These are phyloP conservation scores for Xyrichtys novacula DNA, from an alignment of 2,797 vertebrate genomes.

Conservation along the genomic window DNA sequence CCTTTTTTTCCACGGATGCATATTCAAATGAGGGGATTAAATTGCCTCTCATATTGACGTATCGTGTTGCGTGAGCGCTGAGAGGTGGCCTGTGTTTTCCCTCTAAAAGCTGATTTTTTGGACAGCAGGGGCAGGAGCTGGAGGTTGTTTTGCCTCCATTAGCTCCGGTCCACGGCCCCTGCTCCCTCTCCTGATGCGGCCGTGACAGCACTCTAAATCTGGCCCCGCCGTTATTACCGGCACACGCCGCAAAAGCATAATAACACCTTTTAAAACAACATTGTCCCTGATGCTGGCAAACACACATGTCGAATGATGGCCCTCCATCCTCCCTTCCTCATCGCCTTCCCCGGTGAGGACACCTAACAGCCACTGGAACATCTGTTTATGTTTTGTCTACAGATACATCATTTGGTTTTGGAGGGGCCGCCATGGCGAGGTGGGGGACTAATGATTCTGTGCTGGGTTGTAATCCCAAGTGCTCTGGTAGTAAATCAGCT, in stretches of 20 bases:
- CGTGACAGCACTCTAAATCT: constrained; percentile 77
- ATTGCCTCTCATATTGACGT: constrained; percentile 74
- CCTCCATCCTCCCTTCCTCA: constrained; percentile 4
- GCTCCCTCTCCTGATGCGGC: constrained; percentile 69
- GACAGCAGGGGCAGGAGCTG: constrained; percentile 77
- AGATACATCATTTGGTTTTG: constrained; percentile 76
- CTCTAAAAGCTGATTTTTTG: constrained; percentile 79
- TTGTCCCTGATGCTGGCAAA: constrained; percentile 52
- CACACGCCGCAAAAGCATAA: constrained; percentile 67
- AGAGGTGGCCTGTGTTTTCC: constrained; percentile 74
- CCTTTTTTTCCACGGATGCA: constrained; percentile 57
- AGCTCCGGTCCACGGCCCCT: constrained; percentile 76
- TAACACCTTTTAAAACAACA: constrained; percentile 81
- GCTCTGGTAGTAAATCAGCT: constrained; percentile 58
- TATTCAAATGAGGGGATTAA: constrained; percentile 86
- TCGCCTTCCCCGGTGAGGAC: constrained; percentile 61
- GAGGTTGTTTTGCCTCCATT: constrained; percentile 79
- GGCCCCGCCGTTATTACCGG: constrained; percentile 67
- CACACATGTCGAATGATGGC: constrained; percentile 54
- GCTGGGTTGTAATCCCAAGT: constrained; percentile 65
- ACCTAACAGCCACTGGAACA: constrained; percentile 80
- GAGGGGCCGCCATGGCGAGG: constrained; percentile 10
- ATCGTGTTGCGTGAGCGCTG: constrained; percentile 68
- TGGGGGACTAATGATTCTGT: constrained; percentile 60
- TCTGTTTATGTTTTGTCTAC: constrained; percentile 79